Base-by-base conservation (phyloP, 2,888 invertebrate genomes). In the Drosophila neoperkinsi region DNA sequence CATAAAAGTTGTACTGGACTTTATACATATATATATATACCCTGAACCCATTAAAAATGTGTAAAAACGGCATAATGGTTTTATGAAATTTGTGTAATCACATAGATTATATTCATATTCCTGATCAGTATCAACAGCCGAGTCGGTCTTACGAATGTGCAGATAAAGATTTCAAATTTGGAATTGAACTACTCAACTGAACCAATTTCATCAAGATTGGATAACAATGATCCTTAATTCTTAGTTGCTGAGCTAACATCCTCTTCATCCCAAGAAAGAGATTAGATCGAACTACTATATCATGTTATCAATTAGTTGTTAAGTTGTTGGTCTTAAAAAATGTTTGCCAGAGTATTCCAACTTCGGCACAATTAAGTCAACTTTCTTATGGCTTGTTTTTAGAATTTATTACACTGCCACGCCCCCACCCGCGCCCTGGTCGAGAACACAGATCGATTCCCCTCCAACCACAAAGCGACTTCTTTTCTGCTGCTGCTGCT, bases 401-500 rank as follows among this genome's bases (percentile, higher is more conserved):
- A 82, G 84, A 89, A 88, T 82, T 78, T 80, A 77, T 74, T 81
- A 74, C 79, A 76, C 69, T 43, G 58, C 63, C 50, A 34, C 53
- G 33, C 34, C 11, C 63, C 13, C 71, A 9, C 51, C 66, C 21
- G 41, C 59, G 50, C 57, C 60, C 33, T 28, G 55, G 52, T 51
- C 28, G 38, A 41, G 43, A 66, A 30, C 59, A 3, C 34, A 28
- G 7, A 56, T 46, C 9, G 41, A 51, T 21, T 13, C 30, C 30
- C 49, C 36, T 30, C 36, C 33, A 53, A 34, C 33, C 50, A 21
- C 78, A 59, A 41, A 59, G 34, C 28, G 53, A 62, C 66, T 72
- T 65, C 62, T 72, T 64, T 59, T 46, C 53, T 55, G 31, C 43
- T 49, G n/a, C 43, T 43, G 43, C 43, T 38, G 36, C 46, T 46